A percentile compares a stretch with the other conserved stretches of the same genome.
phyloP scores from a whole-genome alignment of 2,113 vertebrate species.

The Fulica atra region DNA sequence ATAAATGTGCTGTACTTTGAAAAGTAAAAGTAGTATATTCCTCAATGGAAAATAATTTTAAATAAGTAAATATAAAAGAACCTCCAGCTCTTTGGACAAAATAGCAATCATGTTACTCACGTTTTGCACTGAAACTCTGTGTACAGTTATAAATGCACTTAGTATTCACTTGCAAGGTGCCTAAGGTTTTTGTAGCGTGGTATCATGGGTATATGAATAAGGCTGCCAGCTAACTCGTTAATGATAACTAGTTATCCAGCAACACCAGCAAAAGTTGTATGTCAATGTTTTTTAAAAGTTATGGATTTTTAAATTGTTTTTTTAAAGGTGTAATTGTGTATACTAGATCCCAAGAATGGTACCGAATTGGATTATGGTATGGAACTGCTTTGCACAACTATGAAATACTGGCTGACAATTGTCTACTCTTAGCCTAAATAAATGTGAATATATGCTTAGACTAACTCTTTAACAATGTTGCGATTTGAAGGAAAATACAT shows the following conservation, averaged over 20 bases:
- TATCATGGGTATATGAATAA: not conserved
- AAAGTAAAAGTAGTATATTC: not conserved
- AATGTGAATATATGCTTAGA: slow-evolving; percentile 40
- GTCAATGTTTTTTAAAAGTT: not conserved
- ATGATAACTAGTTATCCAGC: not conserved
- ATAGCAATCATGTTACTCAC: not conserved
- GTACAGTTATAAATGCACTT: not conserved
- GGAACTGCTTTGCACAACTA: not conserved
- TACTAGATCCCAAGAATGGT: not conserved
- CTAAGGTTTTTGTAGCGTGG: not conserved
- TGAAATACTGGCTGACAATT: not conserved
- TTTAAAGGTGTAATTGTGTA: not conserved
- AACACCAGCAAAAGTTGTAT: slow-evolving; percentile 5
- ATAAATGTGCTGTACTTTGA: not conserved
- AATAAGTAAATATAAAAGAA: not conserved
- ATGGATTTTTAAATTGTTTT: not conserved
- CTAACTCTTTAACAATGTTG: not conserved
- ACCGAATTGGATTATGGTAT: not conserved
- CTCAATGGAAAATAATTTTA: not conserved
- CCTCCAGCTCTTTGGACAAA: not conserved
- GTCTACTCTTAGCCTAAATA: not conserved
- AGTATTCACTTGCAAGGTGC: not conserved
- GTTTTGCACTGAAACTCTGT: not conserved
- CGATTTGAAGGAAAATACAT: not conserved
- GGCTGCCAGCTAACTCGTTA: not conserved